phyloP scores from a whole-genome alignment of 1,140 invertebrate species.

The Vanessa atalanta region DNA sequence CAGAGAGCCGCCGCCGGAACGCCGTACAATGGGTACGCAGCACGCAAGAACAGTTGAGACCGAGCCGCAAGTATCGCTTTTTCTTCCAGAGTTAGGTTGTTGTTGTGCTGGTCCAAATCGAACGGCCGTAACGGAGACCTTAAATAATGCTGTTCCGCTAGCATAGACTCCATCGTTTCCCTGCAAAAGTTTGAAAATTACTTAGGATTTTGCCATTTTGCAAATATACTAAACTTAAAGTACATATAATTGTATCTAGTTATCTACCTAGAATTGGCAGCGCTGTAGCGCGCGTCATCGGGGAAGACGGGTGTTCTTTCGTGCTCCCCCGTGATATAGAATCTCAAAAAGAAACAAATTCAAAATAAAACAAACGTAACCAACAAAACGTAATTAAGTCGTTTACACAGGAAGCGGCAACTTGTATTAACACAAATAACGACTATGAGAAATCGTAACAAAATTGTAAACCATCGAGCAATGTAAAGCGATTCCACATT shows the following conservation, averaged over 20 bases:
- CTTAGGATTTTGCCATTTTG: constrained; percentile 29
- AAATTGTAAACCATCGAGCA: constrained; percentile 43
- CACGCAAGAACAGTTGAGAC: constrained; percentile 85
- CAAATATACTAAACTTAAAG: constrained; percentile 28
- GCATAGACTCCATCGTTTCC: constrained; percentile 91
- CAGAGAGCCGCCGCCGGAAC: constrained; percentile 81
- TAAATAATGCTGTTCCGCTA: constrained; percentile 88
- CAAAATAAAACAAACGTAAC: constrained; percentile 64
- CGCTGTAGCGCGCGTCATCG: constrained; percentile 74
- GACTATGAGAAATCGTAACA: constrained; percentile 38
- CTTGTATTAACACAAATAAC: constrained; percentile 32
- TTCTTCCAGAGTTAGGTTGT: constrained; percentile 87
- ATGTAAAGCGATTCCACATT: constrained; percentile 44
- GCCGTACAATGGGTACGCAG: constrained; percentile 84
- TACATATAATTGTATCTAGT: constrained; percentile 48
- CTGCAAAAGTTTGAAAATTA: constrained; percentile 75
- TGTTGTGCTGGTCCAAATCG: constrained; percentile 86
- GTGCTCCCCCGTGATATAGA: constrained; percentile 79
- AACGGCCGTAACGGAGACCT: constrained; percentile 88
- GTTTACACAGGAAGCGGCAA: constrained; percentile 24
- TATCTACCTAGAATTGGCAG: constrained; percentile 72
- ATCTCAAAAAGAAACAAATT: constrained; percentile 78
- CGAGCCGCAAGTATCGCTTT: constrained; percentile 87
- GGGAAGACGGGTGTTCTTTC: constrained; percentile 73
- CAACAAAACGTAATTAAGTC: constrained; percentile 24